Base-by-base conservation (phyloP, 2,888 invertebrate species). In the Drosophila phalerata region DNA sequence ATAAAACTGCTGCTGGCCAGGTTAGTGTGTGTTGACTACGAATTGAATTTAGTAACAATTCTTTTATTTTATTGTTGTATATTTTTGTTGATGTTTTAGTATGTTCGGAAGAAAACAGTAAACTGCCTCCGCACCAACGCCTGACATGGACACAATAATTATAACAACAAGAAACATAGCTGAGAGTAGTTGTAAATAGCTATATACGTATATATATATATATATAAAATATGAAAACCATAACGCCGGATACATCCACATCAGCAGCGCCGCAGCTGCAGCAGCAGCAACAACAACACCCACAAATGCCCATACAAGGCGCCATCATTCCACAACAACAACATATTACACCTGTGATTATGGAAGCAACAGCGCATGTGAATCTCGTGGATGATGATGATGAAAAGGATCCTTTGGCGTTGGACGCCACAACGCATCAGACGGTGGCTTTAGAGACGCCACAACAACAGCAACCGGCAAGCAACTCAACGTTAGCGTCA, bases 331-430 rank as follows among this genome's bases (percentile, higher is more conserved):
- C 83, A 73, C 88, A 83, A 48, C 63, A 69, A n/a, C 67, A 55
- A 48, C 81, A 77, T 45, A 57, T 76, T 42, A 45, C 81, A 65
- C 81, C 86, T 70, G 74, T 80, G 53, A 88, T 83, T 77, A 88
- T 92, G 91, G 91, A 91, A 79, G 67, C 87, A 62, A 80, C 88
- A 60, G 81, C 87, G 47, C 89, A 91, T 55, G 86, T 91, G 69
- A 90, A 90, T 84, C 90, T 91, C 56, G 80, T 91, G 43, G 91
- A 90, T 55, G 91, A 90, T 78, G 91, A 91, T 49, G 90, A 90
- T 64, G 92, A 92, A 77, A 91, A 90, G 67, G 92, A 92, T 90
- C 92, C 92, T 10, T 75, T 92, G 74, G 92, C 92, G 11, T 76
- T 92, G 61, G 92, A 92, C 60, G 79, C 43, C 40, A 17, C 72